Evolutionary conservation across 1,140 invertebrate species (phyloP).

Genomic region (Rhagoletis pomonella): DNA sequence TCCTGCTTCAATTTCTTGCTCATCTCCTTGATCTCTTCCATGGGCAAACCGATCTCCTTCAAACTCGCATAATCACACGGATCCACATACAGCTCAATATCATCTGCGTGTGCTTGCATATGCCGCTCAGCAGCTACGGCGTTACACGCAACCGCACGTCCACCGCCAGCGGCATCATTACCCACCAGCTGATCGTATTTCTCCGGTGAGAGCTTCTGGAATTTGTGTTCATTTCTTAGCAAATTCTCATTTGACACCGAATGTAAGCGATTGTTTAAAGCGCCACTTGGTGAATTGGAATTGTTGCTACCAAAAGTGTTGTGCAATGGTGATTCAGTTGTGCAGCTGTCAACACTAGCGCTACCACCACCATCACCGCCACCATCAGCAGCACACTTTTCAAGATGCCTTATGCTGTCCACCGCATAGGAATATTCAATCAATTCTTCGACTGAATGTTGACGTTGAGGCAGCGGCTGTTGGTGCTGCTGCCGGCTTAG

Average conservation of each 20-base stretch:
- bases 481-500: neutral
- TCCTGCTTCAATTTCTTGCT: slow-evolving; percentile 78
- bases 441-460: slow-evolving; percentile 64
- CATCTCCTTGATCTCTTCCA: slow-evolving; percentile 77
- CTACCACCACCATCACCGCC: neutral
- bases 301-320: slow-evolving; percentile 48
- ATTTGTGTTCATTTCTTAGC: slow-evolving; percentile 70
- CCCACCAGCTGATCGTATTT: slow-evolving; percentile 72
- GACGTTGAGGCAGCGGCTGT: slow-evolving; percentile 43
- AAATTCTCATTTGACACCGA: slow-evolving; percentile 71
- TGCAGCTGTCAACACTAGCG: neutral
- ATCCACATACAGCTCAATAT: slow-evolving; percentile 72
- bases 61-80: slow-evolving; percentile 71
- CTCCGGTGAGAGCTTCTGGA: slow-evolving; percentile 72
- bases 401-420: slow-evolving; percentile 69
- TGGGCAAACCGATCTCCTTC: slow-evolving; percentile 77
- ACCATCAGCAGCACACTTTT: slow-evolving; percentile 61
- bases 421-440: slow-evolving; percentile 72
- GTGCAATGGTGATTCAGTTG: slow-evolving; percentile 50
- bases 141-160: neutral
- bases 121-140: slow-evolving; percentile 63
- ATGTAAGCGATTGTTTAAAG: slow-evolving; percentile 53
- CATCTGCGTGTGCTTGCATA: slow-evolving; percentile 70
- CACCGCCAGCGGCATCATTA: slow-evolving; percentile 62
- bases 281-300: slow-evolving; percentile 38